Percentiles rank a stretch among this genome's conserved stretches.
Conservation (phyloP, 2,113 vertebrate species). For the Erythrolamprus reginae region DNA sequence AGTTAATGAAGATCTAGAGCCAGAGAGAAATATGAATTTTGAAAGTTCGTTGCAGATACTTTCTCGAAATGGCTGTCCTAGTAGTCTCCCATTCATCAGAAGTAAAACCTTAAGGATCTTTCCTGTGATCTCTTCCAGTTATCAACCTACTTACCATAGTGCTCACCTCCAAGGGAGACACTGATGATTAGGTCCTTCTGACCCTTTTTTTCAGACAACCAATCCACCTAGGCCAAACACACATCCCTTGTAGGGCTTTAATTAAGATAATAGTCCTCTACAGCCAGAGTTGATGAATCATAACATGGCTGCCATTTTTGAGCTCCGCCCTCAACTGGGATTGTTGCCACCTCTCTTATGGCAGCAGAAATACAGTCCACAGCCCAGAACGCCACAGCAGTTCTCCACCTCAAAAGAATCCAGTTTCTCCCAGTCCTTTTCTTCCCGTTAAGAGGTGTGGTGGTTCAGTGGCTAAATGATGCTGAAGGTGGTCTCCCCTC, state of each 20-base stretch:
- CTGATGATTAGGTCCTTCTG: neutral
- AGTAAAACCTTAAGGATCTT: neutral
- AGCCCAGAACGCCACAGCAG: neutral
- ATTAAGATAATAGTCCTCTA: neutral
- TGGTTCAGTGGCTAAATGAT: neutral
- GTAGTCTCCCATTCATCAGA: neutral
- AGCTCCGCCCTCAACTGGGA: neutral
- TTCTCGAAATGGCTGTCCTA: neutral
- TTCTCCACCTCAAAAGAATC: neutral
- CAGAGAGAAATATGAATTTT: neutral
- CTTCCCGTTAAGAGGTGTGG: neutral
- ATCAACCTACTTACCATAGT: neutral
- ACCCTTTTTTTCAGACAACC: neutral
- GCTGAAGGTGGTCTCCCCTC: neutral
- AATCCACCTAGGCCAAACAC: neutral
- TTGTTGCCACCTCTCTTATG: neutral
- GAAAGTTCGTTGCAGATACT: neutral
- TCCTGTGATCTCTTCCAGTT: neutral
- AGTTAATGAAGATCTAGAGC: neutral
- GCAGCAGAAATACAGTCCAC: neutral
- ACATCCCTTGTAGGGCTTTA: neutral
- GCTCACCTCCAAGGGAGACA: neutral
- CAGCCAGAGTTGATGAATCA: neutral
- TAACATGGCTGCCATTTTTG: neutral
- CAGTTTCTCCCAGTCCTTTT: neutral